Evolutionary conservation across 1,140 invertebrate genomes (phyloP).

Genomic region (Oncopeltus fasciatus): DNA sequence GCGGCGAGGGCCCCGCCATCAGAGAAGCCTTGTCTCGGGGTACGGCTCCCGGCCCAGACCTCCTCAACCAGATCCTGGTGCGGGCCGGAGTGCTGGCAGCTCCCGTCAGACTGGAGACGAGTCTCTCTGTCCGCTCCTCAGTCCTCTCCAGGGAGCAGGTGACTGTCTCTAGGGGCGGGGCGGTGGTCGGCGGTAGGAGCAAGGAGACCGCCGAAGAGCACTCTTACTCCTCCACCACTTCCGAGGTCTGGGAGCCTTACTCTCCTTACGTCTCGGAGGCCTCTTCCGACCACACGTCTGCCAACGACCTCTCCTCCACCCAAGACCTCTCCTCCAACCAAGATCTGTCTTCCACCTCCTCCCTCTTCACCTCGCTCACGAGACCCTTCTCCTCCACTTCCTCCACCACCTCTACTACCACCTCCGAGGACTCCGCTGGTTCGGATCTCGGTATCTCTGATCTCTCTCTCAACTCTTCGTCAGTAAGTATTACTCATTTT

Average conservation of each 20-base stretch:
- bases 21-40: conserved; percentile 53
- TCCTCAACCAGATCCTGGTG: conserved; percentile 53
- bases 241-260: conserved; percentile 51
- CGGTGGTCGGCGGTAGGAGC: conserved; percentile 52
- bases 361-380: neutral
- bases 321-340: too few relatives aligned
- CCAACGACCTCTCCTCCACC: too few relatives aligned
- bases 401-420: too few relatives aligned
- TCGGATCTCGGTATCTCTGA: neutral
- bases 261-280: conserved; percentile 4
- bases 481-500: neutral
- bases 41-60: conserved; percentile 53
- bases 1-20: conserved; percentile 52
- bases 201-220: conserved; percentile 59
- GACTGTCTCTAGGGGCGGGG: conserved; percentile 49
- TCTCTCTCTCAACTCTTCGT: neutral
- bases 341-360: too few relatives aligned
- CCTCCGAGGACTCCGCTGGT: neutral
- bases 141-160: conserved; percentile 59
- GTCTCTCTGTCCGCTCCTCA: conserved; percentile 54
- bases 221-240: conserved; percentile 49
- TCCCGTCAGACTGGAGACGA: conserved; percentile 56
- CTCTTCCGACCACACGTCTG: neutral
- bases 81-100: conserved; percentile 37
- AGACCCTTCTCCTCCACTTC: neutral